These are phyloP conservation scores for Stramonita haemastoma DNA, from an alignment of 2,888 invertebrate genomes.

Conservation along the genomic window DNA sequence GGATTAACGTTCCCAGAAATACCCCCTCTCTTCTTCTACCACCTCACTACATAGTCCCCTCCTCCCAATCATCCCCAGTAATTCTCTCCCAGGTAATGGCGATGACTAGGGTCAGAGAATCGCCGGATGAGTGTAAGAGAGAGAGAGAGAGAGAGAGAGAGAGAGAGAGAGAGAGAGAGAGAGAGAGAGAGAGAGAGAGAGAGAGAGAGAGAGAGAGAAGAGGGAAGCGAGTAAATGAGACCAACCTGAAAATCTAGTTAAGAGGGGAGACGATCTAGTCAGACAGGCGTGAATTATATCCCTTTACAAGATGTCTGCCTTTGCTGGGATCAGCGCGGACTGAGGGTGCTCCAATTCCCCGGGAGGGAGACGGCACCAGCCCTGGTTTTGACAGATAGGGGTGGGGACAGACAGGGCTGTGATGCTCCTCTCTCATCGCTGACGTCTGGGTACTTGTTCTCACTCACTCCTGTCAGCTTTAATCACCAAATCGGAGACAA, in stretches of 20 bases:
- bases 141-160: background rate
- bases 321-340: background rate
- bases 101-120: no score
- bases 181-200: no score
- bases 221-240: no score
- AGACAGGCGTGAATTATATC: slow-evolving; percentile 10
- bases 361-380: background rate
- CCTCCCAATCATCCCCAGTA: no score
- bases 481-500: background rate
- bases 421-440: background rate
- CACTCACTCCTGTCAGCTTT: background rate
- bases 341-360: background rate
- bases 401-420: background rate
- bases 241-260: background rate
- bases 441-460: background rate
- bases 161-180: background rate
- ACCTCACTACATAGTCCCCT: no score
- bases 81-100: no score
- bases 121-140: no score
- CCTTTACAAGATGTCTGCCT: slow-evolving; percentile 14
- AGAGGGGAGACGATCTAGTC: slow-evolving; percentile 14
- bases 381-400: background rate
- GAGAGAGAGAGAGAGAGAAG: background rate
- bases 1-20: no score
- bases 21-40: no score